These are phyloP conservation scores for Drepanosiphum platanoidis DNA, from an alignment of 2,888 invertebrate species.

Conservation along the genomic window DNA sequence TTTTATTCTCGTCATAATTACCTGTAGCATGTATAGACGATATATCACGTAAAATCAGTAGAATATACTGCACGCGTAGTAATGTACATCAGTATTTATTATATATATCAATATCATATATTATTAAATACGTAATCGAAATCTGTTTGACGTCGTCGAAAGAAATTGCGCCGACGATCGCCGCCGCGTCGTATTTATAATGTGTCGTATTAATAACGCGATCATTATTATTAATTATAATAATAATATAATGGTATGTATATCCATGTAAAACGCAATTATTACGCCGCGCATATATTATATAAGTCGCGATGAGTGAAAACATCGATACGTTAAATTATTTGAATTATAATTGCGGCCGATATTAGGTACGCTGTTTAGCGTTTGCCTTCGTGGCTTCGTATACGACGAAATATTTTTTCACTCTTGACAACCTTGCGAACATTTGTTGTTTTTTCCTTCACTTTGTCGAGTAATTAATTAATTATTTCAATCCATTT, in stretches of 20 bases:
- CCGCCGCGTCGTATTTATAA: background rate
- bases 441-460: background rate
- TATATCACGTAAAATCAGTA: too few species aligned
- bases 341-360: background rate
- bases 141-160: background rate
- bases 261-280: background rate
- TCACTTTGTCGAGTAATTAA: conserved; percentile 9
- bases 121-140: background rate
- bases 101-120: too few species aligned
- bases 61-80: too few species aligned
- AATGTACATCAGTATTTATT: too few species aligned
- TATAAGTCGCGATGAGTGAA: background rate
- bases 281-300: background rate
- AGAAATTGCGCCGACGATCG: background rate
- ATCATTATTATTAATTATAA: background rate
- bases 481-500: conserved; percentile 33
- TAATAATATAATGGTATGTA: background rate
- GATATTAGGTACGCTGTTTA: background rate
- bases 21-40: too few species aligned
- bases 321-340: background rate
- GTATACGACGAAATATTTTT: too few species aligned
- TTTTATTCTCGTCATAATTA: too few species aligned
- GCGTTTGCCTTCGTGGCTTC: conserved; percentile 29
- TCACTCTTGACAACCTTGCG: background rate
- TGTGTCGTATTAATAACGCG: background rate